Base-by-base conservation (phyloP, 2,888 invertebrate genomes). In the Nomada ferruginata region DNA sequence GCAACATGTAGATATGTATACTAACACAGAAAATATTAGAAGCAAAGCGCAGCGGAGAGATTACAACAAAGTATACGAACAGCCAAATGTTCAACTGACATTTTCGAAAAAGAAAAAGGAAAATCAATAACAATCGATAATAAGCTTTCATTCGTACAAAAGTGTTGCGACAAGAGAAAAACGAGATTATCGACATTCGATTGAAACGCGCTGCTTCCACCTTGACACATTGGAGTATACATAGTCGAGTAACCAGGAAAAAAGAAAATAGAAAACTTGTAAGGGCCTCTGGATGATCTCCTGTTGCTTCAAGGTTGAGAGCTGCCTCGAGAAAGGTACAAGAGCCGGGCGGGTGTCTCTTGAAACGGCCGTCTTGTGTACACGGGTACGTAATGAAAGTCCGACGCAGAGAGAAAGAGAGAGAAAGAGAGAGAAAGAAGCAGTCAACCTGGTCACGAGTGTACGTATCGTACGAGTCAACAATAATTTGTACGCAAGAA, bases 221-320 rank as follows among this genome's bases (percentile, higher is more conserved):
- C 36, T 36, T 36, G 36, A 7, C 36, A 36, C 36, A 36, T 36
- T 5, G 36, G 36, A 1, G 36, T 36, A 7, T 7, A 36, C 7
- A 47, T 47, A 47, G 47, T 15, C 47, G 47, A 47, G 47, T 47
- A 15, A 15, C 47, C 15, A 1, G 47, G 15, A 47, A 15, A 18
- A 26, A 53, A 66, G 53, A 42, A 57, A 65, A 57, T 47, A 74
- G 68, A 64, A 65, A 71, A 70, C 29, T 57, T 4, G 13, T 18
- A 53, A 60, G 83, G 44, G 75, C 50, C 55, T 53, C 59, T 83
- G 70, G 73, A 84, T 79, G 74, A 74, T 79, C 36, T 36, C 83
- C 83, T 83, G 84, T 83, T 84, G 83, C 84, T 76, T 76, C 83
- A 55, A 73, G 79, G 66, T 75, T 55, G 75, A 79, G 72, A 63